Conservation (phyloP, 2,888 invertebrate genomes). For the Melangyna quadrimaculata region DNA sequence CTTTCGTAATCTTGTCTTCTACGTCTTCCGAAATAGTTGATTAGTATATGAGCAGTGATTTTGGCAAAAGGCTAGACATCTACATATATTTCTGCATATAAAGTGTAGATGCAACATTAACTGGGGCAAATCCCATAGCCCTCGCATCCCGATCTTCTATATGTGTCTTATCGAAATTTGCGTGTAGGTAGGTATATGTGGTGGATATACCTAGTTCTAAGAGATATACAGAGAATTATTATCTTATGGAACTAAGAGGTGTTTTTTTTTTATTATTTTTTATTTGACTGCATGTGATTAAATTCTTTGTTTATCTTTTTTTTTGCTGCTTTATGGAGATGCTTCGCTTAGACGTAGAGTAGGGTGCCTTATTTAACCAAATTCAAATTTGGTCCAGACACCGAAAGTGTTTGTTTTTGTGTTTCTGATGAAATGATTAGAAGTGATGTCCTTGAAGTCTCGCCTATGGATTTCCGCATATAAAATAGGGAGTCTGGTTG, state of each 20-base stretch:
- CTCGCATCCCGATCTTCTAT: neutral
- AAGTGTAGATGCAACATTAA: constrained; percentile 49
- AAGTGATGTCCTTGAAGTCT: constrained; percentile 79
- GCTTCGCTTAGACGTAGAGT: neutral
- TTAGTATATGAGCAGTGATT: constrained; percentile 41
- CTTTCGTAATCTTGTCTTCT: constrained; percentile 45
- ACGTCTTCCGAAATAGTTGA: constrained; percentile 42
- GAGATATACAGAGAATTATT: neutral
- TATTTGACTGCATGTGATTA: constrained; percentile 29
- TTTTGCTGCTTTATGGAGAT: neutral
- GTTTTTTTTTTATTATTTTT: neutral
- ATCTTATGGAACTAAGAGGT: neutral
- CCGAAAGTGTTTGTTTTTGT: constrained; percentile 67
- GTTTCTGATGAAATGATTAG: constrained; percentile 73
- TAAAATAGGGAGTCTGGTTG: constrained; percentile 69
- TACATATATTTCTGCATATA: neutral
- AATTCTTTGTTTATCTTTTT: constrained; percentile 35
- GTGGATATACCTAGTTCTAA: neutral
- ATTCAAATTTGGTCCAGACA: constrained; percentile 67
- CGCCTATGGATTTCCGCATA: constrained; percentile 79
- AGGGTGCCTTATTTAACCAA: constrained; percentile 17
- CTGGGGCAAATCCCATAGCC: constrained; percentile 52
- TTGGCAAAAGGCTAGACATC: constrained; percentile 21
- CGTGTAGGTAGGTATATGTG: neutral
- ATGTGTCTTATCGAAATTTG: constrained; percentile 7